Evolutionary conservation across 2,888 invertebrate species (phyloP), one percentile per base, ranked within the genome.

Genomic region (Cantharis flavilabris): DNA sequence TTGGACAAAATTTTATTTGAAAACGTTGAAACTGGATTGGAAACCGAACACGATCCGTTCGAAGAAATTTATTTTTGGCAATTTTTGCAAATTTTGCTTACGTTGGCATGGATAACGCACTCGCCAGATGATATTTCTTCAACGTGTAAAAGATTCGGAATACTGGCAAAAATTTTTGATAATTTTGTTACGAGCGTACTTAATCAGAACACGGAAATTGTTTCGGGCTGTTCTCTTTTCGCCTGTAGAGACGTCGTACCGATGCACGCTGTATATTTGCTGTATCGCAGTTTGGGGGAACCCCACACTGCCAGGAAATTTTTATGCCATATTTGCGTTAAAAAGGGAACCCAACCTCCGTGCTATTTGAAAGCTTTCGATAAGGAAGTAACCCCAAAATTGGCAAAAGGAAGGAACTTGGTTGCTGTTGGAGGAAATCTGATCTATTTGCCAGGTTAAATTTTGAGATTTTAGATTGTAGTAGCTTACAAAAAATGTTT

Each of bases 51-150:
- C 81, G 83, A 90, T 82, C 92, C 92, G 0, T 92, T 92, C 82
- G 92, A 92, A 82, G 89, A 89, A 81, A 89, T 92, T 82, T 91
- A 91, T 84, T 91, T 91, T 83, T 92, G 92, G 91, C 92, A 93
- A 84, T 92, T 91, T 85, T 75, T 91, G 49, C 91, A 91, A 77
- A 89, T 90, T 49, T 81, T 92, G 11, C 87, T 92, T 77, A 88
- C 90, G 62, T 87, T 91, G 26, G 89, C 91, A 2, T 89, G 88
- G 84, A 87, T 86, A 80, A 81, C 91, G 18, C 91, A 90, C 81
- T 86, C 89, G 1, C 88, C 77, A 18, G 69, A 88, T 82, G 86
- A 83, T 76, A 81, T 85, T 65, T 80, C 89, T 33, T 87, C 88
- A 7, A 86, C 85, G 3, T 84, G 83, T 11, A 88, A 87, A 78